Base-by-base conservation (phyloP, 2,888 invertebrate species). In the Labia minor region DNA sequence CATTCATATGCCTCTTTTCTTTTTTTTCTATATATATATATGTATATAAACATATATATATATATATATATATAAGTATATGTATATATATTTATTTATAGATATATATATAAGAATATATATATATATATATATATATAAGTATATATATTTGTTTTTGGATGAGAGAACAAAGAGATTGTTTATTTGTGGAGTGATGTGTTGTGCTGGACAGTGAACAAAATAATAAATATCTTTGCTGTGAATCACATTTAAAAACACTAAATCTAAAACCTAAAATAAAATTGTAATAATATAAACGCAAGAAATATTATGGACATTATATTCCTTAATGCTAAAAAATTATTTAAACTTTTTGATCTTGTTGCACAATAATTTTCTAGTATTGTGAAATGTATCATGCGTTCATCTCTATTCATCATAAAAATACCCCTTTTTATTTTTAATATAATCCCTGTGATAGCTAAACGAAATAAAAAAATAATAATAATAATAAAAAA, bases 401-500 rank as follows among this genome's bases (percentile, higher is more conserved):
- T 33, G n/a, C 33, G 11, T 16, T 49, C 49, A 49, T 10, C 16
- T 49, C 8, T 8, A n/a, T 3, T 49, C n/a, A 49, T 16, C 49
- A 11, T 49, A 49, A 49, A 10, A 4, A 49, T n/a, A 49, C 3
- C 16, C 49, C 49, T 49, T 49, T 49, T 49, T 49, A 49, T 49
- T 49, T 49, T 49, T 49, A n/a, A 49, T n/a, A n/a, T n/a, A 49
- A n/a, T 49, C 49, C 49, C 49, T 49, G 49, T 49, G 49, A 49
- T 49, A 49, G 49, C 49, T 49, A 49, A 49, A 49, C 49, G 49
- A 49, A 33, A 26, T 26, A 26, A 26, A 49, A 49, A n/a, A 49
- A 49, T 69, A 69, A 70, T 70, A 70, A 70, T 70, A 68, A 69
- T 63, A 64, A 68, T 67, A 69, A 65, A 69, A 67, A 69, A 66